Evolutionary conservation across 2,113 vertebrate species (phyloP).

Genomic region (Felis chaus): DNA sequence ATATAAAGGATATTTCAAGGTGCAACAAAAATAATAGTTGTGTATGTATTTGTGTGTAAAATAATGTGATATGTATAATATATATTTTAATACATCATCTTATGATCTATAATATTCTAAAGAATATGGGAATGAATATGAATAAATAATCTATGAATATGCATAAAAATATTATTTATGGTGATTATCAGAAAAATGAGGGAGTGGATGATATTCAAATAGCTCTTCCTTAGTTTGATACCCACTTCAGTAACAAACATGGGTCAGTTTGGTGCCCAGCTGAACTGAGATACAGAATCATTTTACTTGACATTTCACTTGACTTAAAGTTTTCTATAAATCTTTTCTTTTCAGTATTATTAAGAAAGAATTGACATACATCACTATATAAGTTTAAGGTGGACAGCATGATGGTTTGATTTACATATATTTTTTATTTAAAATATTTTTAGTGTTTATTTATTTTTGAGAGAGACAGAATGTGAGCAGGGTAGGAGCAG

Average conservation of each 20-base stretch:
- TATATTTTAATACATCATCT: not conserved
- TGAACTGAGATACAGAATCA: conserved; percentile 40
- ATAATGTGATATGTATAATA: not conserved
- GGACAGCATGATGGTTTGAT: not conserved
- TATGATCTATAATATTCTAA: not conserved
- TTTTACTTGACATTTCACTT: conserved; percentile 67
- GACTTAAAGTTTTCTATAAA: not conserved
- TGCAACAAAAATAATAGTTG: not conserved
- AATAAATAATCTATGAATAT: not conserved
- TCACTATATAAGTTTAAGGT: not conserved
- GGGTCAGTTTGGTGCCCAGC: not conserved
- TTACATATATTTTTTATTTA: too few species aligned
- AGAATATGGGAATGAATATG: not conserved
- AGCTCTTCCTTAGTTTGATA: conserved; percentile 27
- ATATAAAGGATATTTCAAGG: not conserved
- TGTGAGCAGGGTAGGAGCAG: too few species aligned
- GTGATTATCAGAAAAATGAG: not conserved
- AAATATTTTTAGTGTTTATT: too few species aligned
- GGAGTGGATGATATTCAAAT: not conserved
- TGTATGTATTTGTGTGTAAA: not conserved
- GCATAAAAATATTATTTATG: not conserved
- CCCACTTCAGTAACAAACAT: conserved; percentile 13
- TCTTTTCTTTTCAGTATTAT: not conserved
- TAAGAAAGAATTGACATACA: not conserved
- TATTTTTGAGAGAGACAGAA: too few species aligned